Evolutionary conservation across 2,797 vertebrate genomes (phyloP).

Genomic region (Fratercula arctica): DNA sequence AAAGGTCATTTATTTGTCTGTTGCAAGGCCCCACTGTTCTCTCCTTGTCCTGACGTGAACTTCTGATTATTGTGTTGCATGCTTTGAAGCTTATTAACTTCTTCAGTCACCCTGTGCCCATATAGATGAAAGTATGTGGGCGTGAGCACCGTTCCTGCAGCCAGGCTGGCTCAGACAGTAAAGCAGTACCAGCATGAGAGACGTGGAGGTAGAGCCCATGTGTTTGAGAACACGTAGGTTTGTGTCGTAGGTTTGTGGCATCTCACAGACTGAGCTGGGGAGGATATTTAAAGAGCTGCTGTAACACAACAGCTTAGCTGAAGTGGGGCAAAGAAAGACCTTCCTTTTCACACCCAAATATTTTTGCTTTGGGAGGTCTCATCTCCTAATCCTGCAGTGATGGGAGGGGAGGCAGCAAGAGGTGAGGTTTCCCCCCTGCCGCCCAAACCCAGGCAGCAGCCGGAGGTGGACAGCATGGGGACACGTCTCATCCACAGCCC

Average conservation of each 20-base stretch:
- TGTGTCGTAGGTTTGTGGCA: background rate
- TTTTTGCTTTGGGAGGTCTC: background rate
- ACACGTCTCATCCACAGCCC: rapidly evolving
- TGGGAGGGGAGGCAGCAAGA: background rate
- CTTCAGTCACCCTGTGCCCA: background rate
- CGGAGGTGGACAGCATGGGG: rapidly evolving
- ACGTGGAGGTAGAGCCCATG: background rate
- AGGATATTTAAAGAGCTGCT: background rate
- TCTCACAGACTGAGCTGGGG: background rate
- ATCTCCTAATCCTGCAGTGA: background rate
- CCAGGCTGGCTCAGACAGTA: background rate
- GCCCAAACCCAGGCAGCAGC: too few species aligned
- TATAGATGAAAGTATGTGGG: background rate
- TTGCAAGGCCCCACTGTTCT: background rate
- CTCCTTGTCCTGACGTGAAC: conserved; percentile 22
- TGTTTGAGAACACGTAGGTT: background rate
- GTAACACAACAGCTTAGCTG: background rate
- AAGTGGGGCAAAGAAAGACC: background rate
- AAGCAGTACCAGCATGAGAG: background rate
- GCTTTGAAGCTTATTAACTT: conserved; percentile 44
- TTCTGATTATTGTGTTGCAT: background rate
- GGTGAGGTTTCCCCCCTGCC: background rate
- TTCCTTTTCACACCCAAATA: background rate
- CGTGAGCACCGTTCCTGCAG: background rate
- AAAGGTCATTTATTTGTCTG: background rate